Percentiles rank a stretch among this genome's conserved stretches.
Evolutionary conservation across 2,113 vertebrate species (phyloP).

Genomic region (Muntiacus reevesi): DNA sequence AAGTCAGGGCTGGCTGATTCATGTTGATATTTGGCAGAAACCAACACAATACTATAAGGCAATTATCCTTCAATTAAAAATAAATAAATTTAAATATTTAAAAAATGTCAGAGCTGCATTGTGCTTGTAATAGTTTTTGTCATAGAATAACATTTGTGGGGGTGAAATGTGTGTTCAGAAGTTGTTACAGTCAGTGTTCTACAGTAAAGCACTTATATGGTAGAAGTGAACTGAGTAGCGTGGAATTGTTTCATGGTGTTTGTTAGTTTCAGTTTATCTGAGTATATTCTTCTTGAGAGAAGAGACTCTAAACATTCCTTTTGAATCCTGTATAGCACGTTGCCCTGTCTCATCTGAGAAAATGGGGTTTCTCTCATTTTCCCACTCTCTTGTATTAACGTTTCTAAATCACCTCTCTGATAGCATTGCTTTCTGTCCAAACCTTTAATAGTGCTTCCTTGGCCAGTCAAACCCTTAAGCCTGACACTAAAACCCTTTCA

Average conservation of each 20-base stretch:
- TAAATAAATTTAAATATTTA: background rate
- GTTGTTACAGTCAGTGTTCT: background rate
- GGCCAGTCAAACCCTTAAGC: background rate
- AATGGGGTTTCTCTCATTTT: background rate
- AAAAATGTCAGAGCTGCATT: background rate
- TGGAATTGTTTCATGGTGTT: background rate
- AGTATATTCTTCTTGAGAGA: background rate
- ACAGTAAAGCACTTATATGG: background rate
- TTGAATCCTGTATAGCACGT: background rate
- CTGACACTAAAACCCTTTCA: slow-evolving; percentile 19
- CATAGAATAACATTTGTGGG: background rate
- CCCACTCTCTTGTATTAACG: background rate
- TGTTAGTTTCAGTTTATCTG: background rate
- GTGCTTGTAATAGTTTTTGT: background rate
- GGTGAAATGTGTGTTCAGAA: background rate
- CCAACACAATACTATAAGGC: background rate
- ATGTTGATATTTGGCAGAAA: background rate
- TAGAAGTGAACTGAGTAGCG: background rate
- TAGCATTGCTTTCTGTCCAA: slow-evolving; percentile 10
- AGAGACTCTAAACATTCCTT: background rate
- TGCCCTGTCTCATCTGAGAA: background rate
- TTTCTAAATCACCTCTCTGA: slow-evolving; percentile 6
- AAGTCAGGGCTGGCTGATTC: background rate
- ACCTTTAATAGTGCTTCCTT: background rate
- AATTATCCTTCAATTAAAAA: background rate